Evolutionary conservation across 1,140 invertebrate species (phyloP).

Genomic region (Plutomurus gul): DNA sequence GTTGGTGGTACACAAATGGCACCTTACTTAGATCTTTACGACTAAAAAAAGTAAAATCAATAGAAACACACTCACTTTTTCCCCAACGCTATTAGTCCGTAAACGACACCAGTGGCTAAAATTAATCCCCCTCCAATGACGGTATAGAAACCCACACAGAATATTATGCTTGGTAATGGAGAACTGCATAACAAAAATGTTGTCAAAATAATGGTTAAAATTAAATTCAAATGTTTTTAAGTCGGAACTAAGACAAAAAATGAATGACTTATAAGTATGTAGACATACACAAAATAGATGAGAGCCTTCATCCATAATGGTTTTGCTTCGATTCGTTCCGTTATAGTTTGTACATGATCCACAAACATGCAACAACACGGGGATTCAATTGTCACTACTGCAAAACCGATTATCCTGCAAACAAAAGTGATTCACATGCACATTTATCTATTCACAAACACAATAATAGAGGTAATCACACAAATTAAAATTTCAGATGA

Average conservation of each 20-base stretch:
- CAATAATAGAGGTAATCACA: background rate
- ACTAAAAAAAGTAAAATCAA: background rate
- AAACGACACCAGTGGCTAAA: conserved; percentile 83
- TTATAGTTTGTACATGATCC: conserved; percentile 83
- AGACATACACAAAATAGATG: conserved; percentile 79
- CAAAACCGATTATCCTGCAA: conserved; percentile 74
- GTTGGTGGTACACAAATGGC: no score
- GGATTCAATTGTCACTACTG: conserved; percentile 84
- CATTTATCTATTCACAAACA: background rate
- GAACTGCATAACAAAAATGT: conserved; percentile 62
- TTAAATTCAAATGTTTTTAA: background rate
- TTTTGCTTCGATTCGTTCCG: conserved; percentile 72
- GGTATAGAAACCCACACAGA: conserved; percentile 75
- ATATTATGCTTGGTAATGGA: conserved; percentile 74
- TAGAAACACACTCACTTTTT: conserved; percentile 72
- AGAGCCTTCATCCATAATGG: conserved; percentile 90
- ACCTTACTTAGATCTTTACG: no score
- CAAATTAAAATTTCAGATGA: background rate
- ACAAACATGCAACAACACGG: conserved; percentile 94
- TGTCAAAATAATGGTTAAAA: conserved; percentile 5
- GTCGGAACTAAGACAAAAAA: background rate
- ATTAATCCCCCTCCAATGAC: conserved; percentile 86
- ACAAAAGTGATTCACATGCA: conserved; percentile 51
- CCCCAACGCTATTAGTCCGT: conserved; percentile 91
- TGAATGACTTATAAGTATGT: background rate